Evolutionary conservation across 2,113 vertebrate species (phyloP).

Genomic region (Natator depressus): DNA sequence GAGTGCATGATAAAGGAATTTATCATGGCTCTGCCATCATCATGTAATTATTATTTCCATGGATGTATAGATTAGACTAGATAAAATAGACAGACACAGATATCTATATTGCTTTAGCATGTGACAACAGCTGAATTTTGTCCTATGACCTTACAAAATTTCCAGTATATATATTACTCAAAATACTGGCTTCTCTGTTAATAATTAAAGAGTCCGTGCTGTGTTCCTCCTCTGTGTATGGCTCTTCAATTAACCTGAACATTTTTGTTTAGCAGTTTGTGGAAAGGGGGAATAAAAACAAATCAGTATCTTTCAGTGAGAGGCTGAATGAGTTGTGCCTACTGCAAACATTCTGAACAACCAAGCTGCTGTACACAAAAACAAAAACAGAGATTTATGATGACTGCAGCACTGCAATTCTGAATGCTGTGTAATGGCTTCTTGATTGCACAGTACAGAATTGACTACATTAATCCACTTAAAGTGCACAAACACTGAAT

Average conservation of each 20-base stretch:
- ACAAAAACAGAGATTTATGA: not conserved
- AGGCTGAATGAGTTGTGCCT: not conserved
- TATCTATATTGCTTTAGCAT: not conserved
- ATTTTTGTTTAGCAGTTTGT: not conserved
- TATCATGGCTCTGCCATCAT: not conserved
- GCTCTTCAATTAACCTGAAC: fast-evolving
- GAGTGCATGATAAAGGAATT: not conserved
- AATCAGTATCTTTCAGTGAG: fast-evolving
- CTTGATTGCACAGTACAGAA: not conserved
- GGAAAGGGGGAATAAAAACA: not conserved
- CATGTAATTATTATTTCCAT: not conserved
- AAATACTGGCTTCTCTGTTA: not conserved
- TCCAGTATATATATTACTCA: not conserved
- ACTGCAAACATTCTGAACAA: not conserved
- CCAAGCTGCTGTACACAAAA: fast-evolving
- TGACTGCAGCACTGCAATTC: fast-evolving
- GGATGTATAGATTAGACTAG: not conserved
- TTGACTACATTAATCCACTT: not conserved
- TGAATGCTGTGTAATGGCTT: not conserved
- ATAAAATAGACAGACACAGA: not conserved
- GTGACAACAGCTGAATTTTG: not conserved
- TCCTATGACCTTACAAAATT: not conserved
- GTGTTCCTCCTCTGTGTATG: not conserved
- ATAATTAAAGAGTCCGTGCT: not conserved
- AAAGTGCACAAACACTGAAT: fast-evolving